Conservation (phyloP, 2,113 vertebrate genomes). For the Dendropsophus ebraccatus region DNA sequence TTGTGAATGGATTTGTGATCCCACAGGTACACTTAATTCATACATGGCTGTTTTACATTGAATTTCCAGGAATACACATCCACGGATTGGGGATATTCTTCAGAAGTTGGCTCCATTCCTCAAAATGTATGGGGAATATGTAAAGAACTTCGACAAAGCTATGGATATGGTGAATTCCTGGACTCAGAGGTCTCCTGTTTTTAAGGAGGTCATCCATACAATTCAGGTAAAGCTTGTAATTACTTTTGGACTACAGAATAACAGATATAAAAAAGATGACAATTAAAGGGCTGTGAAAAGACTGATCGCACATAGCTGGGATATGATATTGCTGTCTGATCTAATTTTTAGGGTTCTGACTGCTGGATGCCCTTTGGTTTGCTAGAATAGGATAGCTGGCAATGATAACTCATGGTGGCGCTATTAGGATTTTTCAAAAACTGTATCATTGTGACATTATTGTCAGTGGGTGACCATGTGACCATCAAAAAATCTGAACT, state of each 20-base stretch:
- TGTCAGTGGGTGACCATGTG: not conserved
- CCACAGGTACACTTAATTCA: not conserved
- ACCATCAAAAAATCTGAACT: no score
- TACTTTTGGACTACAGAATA: not conserved
- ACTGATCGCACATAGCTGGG: not conserved
- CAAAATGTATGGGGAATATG: conserved; percentile 98
- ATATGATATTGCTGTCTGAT: not conserved
- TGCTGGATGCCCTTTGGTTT: not conserved
- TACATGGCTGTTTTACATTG: not conserved
- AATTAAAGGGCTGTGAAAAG: no score
- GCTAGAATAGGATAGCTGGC: no score
- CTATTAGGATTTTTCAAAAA: no score
- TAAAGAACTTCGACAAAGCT: conserved; percentile 95
- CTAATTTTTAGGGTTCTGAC: no score
- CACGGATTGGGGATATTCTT: conserved; percentile 93
- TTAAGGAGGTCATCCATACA: conserved; percentile 87
- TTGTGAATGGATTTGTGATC: not conserved
- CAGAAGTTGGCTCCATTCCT: conserved; percentile 96
- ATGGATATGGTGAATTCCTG: conserved; percentile 92
- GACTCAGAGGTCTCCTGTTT: conserved; percentile 85
- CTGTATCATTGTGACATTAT: no score
- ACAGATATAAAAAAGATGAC: not conserved
- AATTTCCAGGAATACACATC: conserved; percentile 81
- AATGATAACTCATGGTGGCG: no score
- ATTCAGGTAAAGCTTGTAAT: conserved; percentile 79